Evolutionary conservation across 1,140 invertebrate genomes (phyloP).

Genomic region (Rhopalosiphum padi): DNA sequence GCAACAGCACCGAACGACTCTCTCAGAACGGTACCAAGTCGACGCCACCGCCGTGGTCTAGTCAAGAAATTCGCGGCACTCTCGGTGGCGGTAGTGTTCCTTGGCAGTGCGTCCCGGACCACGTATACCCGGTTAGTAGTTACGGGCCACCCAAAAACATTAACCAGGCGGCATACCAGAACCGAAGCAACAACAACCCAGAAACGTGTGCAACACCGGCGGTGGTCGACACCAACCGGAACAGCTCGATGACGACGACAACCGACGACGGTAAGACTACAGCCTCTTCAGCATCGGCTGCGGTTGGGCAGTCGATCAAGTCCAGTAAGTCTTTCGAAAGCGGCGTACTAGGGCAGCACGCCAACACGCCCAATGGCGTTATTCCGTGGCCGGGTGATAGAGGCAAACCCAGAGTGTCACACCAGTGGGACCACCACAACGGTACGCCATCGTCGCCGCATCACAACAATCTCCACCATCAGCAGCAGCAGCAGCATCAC

Average conservation of each 20-base stretch:
- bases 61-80: constrained; percentile 60
- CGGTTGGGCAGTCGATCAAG: constrained; percentile 24
- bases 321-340: constrained; percentile 53
- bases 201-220: background rate
- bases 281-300: background rate
- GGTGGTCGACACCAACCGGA: background rate
- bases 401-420: background rate
- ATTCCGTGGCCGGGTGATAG: constrained; percentile 57
- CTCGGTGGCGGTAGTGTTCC: constrained; percentile 57
- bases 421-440: constrained; percentile 38
- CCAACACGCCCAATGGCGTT: constrained; percentile 57
- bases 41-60: constrained; percentile 45
- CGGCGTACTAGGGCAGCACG: constrained; percentile 51
- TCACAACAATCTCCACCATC: background rate
- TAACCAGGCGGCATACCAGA: constrained; percentile 32
- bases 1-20: background rate
- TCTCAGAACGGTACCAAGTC: background rate
- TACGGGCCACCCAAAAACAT: constrained; percentile 37
- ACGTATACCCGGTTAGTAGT: constrained; percentile 44
- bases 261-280: background rate
- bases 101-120: constrained; percentile 53
- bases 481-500: background rate
- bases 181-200: constrained; percentile 49
- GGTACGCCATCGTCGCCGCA: background rate
- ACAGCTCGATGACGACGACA: background rate